phyloP scores from a whole-genome alignment of 2,113 vertebrate genomes.

The Actenoides hombroni region DNA sequence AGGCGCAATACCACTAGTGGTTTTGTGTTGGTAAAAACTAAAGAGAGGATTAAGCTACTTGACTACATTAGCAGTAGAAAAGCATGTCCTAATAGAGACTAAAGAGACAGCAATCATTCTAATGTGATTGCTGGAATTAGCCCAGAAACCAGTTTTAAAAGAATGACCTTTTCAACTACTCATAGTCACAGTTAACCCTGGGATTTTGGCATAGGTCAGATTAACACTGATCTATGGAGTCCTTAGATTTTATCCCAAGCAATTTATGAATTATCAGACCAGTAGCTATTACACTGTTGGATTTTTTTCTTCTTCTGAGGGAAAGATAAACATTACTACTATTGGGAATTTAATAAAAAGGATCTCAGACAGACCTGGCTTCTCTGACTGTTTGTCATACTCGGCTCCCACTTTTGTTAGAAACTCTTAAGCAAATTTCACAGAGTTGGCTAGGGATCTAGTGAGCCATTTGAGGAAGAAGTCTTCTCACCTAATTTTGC shows the following conservation, averaged over 20 bases:
- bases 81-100: not conserved
- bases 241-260: not conserved
- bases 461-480: not conserved
- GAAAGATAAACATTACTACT: not conserved
- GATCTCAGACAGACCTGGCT: not conserved
- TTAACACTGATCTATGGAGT: not conserved
- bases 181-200: not conserved
- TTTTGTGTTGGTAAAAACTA: not conserved
- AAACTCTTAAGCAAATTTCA: not conserved
- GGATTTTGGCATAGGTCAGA: not conserved
- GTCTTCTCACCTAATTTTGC: not conserved
- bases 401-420: not conserved
- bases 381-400: not conserved
- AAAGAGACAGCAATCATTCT: slow-evolving; percentile 6
- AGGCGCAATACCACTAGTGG: not conserved
- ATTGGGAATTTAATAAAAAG: not conserved
- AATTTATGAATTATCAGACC: not conserved
- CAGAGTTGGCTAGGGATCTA: not conserved
- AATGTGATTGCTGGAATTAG: not conserved
- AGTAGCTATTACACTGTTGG: not conserved
- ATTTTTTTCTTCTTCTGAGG: not conserved
- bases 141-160: not conserved
- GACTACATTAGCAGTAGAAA: not conserved
- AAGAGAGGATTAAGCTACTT: not conserved
- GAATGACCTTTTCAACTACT: slow-evolving; percentile 10